Conservation (phyloP, 2,888 invertebrate species). For the Philereme transversata region DNA sequence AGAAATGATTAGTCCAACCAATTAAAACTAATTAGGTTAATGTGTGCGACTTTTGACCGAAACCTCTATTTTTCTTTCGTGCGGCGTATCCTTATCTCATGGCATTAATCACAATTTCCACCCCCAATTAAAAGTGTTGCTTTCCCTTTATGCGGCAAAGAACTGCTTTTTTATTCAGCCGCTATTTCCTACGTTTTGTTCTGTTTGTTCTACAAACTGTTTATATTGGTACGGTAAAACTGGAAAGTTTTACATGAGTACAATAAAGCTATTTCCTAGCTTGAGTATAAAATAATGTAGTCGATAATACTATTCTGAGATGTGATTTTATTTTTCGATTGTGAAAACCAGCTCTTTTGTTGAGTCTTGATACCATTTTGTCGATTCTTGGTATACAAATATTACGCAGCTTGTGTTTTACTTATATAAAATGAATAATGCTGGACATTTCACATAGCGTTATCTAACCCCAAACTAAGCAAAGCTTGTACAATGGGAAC, state of each 20-base stretch:
- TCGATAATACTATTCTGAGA: conserved; percentile 2
- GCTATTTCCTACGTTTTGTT: conserved; percentile 68
- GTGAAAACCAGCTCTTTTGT: too few species aligned
- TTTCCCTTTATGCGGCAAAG: conserved; percentile 45
- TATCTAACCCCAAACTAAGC: too few species aligned
- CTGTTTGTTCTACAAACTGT: conserved; percentile 65
- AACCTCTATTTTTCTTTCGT: conserved; percentile 67
- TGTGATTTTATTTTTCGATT: background rate
- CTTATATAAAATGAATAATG: too few species aligned
- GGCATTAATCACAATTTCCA: conserved; percentile 82
- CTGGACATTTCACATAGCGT: too few species aligned
- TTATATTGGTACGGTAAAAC: conserved; percentile 66
- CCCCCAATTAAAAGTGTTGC: conserved; percentile 79
- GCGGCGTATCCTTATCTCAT: conserved; percentile 73
- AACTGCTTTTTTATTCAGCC: conserved; percentile 62
- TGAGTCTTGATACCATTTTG: too few species aligned
- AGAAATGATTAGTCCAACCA: conserved; percentile 78
- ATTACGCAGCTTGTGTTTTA: too few species aligned
- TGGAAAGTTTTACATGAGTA: conserved; percentile 53
- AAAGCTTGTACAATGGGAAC: too few species aligned
- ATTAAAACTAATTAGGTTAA: conserved; percentile 83
- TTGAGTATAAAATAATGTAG: conserved; percentile 29
- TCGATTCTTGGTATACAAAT: too few species aligned
- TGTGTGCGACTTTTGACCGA: conserved; percentile 74
- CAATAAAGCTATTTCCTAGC: conserved; percentile 47